phyloP scores from a whole-genome alignment of 2,797 vertebrate genomes.

The Schizopygopsis malacanthus region DNA sequence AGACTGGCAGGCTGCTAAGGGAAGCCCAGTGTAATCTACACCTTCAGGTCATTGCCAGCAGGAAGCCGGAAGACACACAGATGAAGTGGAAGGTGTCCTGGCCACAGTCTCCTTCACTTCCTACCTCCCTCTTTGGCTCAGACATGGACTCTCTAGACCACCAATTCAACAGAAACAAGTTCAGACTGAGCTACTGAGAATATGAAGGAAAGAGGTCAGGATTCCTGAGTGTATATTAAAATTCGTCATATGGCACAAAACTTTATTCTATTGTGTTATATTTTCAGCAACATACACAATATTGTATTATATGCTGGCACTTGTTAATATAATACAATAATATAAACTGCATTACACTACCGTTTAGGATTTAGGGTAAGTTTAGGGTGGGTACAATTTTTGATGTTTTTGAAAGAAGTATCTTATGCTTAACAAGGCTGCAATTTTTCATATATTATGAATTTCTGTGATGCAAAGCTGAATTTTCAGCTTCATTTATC shows the following conservation, averaged over 20 bases:
- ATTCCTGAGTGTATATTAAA: background rate
- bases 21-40: conserved; percentile 74
- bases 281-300: background rate
- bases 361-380: background rate
- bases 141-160: conserved; percentile 19
- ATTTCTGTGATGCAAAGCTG: background rate
- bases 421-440: background rate
- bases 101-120: conserved; percentile 19
- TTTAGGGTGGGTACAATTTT: background rate
- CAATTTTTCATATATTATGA: background rate
- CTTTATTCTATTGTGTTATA: background rate
- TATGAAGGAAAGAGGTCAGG: background rate
- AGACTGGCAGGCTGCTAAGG: conserved; percentile 64
- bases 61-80: conserved; percentile 49
- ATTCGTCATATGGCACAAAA: background rate
- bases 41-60: conserved; percentile 57
- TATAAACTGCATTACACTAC: background rate
- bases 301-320: background rate
- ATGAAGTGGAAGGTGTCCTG: conserved; percentile 49
- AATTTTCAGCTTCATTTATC: background rate
- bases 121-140: conserved; percentile 2
- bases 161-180: conserved; percentile 34
- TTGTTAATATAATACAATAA: background rate
- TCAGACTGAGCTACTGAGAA: conserved; percentile 11
- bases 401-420: background rate